Conservation (phyloP, 1,140 invertebrate genomes). For the Palaemon carinicauda region DNA sequence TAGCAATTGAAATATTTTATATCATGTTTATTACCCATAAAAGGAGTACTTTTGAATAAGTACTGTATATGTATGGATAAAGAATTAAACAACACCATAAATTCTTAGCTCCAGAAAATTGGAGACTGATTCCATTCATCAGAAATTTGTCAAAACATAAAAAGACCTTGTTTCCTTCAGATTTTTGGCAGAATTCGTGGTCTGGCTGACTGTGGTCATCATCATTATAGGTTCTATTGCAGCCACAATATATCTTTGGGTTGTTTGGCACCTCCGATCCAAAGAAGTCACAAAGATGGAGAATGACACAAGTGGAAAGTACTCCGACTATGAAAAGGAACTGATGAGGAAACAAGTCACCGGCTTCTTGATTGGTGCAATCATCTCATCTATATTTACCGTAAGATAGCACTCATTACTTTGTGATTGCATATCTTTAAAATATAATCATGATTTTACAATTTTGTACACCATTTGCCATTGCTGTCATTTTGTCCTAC, state of each 20-base stretch:
- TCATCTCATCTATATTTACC: slow-evolving; percentile 72
- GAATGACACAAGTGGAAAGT: slow-evolving; percentile 61
- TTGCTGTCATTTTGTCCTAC: too few relatives aligned
- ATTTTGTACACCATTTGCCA: too few relatives aligned
- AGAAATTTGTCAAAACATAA: slow-evolving; percentile 61
- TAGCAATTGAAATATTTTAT: too few relatives aligned
- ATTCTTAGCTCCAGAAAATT: too few relatives aligned
- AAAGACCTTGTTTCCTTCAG: neutral
- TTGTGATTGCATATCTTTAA: too few relatives aligned
- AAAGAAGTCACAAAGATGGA: slow-evolving; percentile 62
- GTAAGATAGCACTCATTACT: slow-evolving; percentile 62
- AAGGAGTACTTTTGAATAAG: too few relatives aligned
- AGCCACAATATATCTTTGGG: slow-evolving; percentile 75
- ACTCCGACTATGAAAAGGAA: neutral
- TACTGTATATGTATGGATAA: too few relatives aligned
- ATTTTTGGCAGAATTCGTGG: slow-evolving; percentile 64
- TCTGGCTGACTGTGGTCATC: slow-evolving; percentile 75
- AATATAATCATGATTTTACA: too few relatives aligned
- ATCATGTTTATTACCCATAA: too few relatives aligned
- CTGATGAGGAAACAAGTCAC: neutral
- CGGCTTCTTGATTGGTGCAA: slow-evolving; percentile 70
- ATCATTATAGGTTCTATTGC: slow-evolving; percentile 70
- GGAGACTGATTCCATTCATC: too few relatives aligned
- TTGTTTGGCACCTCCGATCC: slow-evolving; percentile 64
- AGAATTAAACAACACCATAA: too few relatives aligned